phyloP scores from a whole-genome alignment of 2,797 vertebrate species.

The Coilia nasus region DNA sequence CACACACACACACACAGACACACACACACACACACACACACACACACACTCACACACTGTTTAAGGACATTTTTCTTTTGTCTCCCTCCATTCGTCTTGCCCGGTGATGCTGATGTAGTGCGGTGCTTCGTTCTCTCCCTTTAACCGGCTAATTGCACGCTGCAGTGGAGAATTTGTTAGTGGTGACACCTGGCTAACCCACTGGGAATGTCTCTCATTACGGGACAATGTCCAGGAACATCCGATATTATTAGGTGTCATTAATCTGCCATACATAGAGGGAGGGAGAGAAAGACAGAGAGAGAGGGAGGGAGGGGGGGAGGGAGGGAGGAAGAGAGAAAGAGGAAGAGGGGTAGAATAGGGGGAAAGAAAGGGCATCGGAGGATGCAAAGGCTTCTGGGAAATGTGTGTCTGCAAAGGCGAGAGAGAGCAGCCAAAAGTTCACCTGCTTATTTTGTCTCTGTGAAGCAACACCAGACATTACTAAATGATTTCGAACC shows the following conservation, averaged over 20 bases:
- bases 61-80: slow-evolving; percentile 63
- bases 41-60: not conserved
- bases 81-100: slow-evolving; percentile 86
- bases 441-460: slow-evolving; percentile 40
- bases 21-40: too few species aligned
- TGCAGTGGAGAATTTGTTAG: slow-evolving; percentile 96
- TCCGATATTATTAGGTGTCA: slow-evolving; percentile 99
- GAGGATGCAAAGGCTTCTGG: slow-evolving; percentile 56
- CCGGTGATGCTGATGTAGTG: slow-evolving; percentile 86
- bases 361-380: slow-evolving; percentile 73
- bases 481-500: not conserved
- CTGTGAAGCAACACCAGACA: not conserved
- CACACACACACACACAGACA: too few species aligned
- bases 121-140: slow-evolving; percentile 82
- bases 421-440: slow-evolving; percentile 73
- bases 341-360: slow-evolving; percentile 60
- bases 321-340: slow-evolving; percentile 41
- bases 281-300: slow-evolving; percentile 37
- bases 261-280: slow-evolving; percentile 95
- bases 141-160: slow-evolving; percentile 97
- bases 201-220: slow-evolving; percentile 99
- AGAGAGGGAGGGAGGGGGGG: slow-evolving; percentile 40
- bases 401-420: slow-evolving; percentile 61
- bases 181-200: slow-evolving; percentile 95
- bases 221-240: slow-evolving; percentile 97